Percentiles rank a stretch among this genome's conserved stretches.
phyloP scores from a whole-genome alignment of 2,797 vertebrate genomes.

The Manis javanica region DNA sequence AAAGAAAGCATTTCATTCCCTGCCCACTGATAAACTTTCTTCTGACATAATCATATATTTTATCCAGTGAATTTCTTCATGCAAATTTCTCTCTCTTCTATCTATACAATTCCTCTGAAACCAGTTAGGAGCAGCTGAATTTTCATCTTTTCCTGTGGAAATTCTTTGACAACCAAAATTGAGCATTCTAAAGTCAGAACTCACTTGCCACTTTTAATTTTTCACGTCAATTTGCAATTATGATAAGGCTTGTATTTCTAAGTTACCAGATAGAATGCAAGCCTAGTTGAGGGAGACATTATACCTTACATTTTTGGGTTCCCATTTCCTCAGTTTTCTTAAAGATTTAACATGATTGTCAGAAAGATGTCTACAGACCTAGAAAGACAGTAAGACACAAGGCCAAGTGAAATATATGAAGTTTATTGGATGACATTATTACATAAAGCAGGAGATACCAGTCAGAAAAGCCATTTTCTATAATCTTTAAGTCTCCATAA shows the following conservation, averaged over 20 bases:
- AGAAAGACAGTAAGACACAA: neutral
- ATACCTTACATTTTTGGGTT: neutral
- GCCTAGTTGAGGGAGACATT: neutral
- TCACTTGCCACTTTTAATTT: conserved; percentile 39
- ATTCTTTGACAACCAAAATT: conserved; percentile 23
- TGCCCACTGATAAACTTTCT: neutral
- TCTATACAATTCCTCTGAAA: neutral
- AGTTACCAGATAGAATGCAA: neutral
- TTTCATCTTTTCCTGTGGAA: neutral
- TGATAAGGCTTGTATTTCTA: neutral
- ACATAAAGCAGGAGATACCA: neutral
- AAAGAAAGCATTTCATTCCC: neutral
- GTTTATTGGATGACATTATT: neutral
- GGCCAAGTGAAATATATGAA: neutral
- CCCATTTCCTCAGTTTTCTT: neutral
- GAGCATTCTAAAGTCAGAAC: conserved; percentile 15
- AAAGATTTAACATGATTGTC: conserved; percentile 6
- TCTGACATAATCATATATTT: neutral
- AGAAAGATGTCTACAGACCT: neutral
- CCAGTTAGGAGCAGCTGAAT: neutral
- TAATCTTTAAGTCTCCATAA: neutral
- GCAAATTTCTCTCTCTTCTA: neutral
- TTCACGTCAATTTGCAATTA: conserved; percentile 41
- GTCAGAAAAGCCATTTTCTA: neutral
- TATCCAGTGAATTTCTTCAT: conserved; percentile 43